Percentiles rank a stretch among this genome's conserved stretches.
Conservation (phyloP, 1,140 invertebrate genomes). For the Anagrus nilaparvatae region DNA sequence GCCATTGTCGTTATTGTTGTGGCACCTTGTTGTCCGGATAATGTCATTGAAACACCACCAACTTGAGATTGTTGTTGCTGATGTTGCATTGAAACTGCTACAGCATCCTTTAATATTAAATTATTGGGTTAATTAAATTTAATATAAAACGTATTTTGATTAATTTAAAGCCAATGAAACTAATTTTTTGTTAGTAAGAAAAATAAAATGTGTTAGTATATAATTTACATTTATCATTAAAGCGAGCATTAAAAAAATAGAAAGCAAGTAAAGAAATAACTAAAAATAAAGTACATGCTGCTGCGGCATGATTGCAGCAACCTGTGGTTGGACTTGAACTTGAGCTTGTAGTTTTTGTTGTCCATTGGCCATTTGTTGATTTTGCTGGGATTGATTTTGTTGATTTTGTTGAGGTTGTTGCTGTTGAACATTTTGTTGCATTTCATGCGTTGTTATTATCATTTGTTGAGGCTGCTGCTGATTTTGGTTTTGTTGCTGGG, state of each 20-base stretch:
- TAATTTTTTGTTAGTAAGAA: no score
- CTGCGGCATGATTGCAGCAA: slow-evolving; percentile 48
- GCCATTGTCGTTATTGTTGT: slow-evolving; percentile 41
- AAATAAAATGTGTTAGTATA: no score
- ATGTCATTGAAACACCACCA: slow-evolving; percentile 37
- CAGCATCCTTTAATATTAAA: slow-evolving; percentile 32
- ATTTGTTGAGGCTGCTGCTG: slow-evolving; percentile 37
- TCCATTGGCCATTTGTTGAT: slow-evolving; percentile 31
- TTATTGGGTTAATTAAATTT: no score
- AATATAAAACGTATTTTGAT: no score
- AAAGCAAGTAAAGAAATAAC: slow-evolving; percentile 10
- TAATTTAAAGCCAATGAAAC: no score
- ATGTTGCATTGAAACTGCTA: slow-evolving; percentile 41
- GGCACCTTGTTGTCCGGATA: slow-evolving; percentile 36
- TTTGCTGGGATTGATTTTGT: slow-evolving; percentile 25
- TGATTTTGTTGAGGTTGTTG: slow-evolving; percentile 40
- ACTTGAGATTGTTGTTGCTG: slow-evolving; percentile 52
- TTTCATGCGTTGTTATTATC: slow-evolving; percentile 36
- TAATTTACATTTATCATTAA: slow-evolving; percentile 1
- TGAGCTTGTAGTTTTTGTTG: slow-evolving; percentile 38
- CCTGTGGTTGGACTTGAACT: slow-evolving; percentile 42
- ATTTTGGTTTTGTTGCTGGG: slow-evolving; percentile 41
- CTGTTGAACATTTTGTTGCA: slow-evolving; percentile 43
- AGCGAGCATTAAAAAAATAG: background rate
- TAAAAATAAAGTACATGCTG: slow-evolving; percentile 34